Base-by-base conservation (phyloP, 2,888 invertebrate species). In the Electrophaes corylata region DNA sequence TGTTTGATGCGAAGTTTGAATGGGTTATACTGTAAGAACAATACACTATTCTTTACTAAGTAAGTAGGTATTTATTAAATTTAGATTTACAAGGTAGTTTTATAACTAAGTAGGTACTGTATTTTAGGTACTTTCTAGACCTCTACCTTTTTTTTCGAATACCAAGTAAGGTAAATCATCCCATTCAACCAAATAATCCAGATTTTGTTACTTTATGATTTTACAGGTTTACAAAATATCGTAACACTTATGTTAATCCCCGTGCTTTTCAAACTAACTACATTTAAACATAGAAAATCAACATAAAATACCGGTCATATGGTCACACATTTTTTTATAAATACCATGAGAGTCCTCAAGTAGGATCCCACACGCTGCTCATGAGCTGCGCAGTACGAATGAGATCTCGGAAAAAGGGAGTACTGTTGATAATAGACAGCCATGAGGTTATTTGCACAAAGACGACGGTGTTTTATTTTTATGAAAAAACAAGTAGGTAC, bases 311-410 rank as follows among this genome's bases (percentile, higher is more conserved):
- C 23, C 14, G 10, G 2, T 6, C 3, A 51, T 20, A 4, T 35
- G 46, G 18, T 54, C 47, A 47, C 43, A 49, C 49, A 45, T 10
- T 12, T 16, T 18, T 48, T 26, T 31, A 86, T 89, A 91, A 88
- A 88, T 92, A 92, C 92, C 92, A 87, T 91, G 69, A 88, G 70
- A 57, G 84, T 89, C 84, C 91, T 84, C 70, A 91, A 72, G 81
- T 91, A 88, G 71, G 89, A 87, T 79, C 91, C 90, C 82, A 92
- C 84, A 54, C 88, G 86, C 66, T 88, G 91, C 71, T 92, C 91
- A 71, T 79, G 86, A 79, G 91, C 91, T 50, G 91, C 91, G 71
- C 84, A 86, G 84, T 91, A 91, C 67, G 90, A 88, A 86, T 89
- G 87, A 72, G 85, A 79, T 83, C 92, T 84, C 65, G 92, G 91